Conservation (phyloP, 1,140 invertebrate species). For the Prorops nasuta region DNA sequence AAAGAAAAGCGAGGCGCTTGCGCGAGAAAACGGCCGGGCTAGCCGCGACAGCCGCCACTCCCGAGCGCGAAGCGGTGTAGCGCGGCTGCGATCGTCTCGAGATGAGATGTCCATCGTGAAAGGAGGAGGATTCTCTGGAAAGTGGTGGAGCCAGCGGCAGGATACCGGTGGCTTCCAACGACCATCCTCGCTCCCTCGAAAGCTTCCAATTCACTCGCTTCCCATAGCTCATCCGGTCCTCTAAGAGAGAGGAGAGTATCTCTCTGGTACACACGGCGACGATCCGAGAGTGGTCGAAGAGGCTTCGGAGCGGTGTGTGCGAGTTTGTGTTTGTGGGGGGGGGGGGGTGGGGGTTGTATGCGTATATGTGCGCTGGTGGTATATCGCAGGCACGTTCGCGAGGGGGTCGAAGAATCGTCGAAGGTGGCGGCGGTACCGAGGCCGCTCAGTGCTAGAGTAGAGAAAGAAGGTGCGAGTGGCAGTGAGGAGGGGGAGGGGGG, state of each 20-base stretch:
- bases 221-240: too few species aligned
- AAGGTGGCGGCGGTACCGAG: too few species aligned
- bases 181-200: too few species aligned
- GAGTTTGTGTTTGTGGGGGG: neutral
- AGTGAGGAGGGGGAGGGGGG: constrained; percentile 15
- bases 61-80: constrained; percentile 53
- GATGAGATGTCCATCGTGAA: neutral
- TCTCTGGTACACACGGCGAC: neutral
- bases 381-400: too few species aligned
- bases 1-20: constrained; percentile 39
- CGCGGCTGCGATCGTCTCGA: constrained; percentile 42
- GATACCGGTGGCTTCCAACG: constrained; percentile 28
- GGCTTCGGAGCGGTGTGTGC: too few species aligned
- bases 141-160: constrained; percentile 37
- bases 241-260: neutral
- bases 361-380: neutral
- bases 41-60: constrained; percentile 53
- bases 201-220: too few species aligned
- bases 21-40: constrained; percentile 46
- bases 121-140: constrained; percentile 33
- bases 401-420: too few species aligned
- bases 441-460: too few species aligned
- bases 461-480: constrained; percentile 23
- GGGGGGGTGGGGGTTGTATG: neutral
- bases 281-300: too few species aligned